A percentile compares a stretch with the other conserved stretches of the same genome.
These are phyloP conservation scores for Clusia tigrina DNA, from an alignment of 2,888 invertebrate genomes.

Conservation along the genomic window DNA sequence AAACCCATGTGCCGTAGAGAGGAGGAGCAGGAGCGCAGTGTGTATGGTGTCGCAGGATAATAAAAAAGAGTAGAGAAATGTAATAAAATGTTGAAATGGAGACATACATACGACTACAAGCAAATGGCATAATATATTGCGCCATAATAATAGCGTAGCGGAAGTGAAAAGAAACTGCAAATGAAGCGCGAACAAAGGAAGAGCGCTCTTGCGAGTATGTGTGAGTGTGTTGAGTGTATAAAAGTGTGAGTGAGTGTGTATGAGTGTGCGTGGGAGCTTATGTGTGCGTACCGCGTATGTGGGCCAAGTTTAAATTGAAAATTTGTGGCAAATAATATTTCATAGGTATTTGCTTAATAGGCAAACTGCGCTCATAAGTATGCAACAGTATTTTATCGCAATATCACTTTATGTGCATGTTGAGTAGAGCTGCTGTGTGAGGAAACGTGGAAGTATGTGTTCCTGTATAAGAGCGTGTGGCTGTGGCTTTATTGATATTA, in stretches of 20 bases:
- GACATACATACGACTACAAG: neutral
- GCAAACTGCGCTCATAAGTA: conserved; percentile 23
- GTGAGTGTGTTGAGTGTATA: too few relatives aligned
- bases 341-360: neutral
- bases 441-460: too few relatives aligned
- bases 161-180: neutral
- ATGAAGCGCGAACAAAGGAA: neutral
- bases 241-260: neutral
- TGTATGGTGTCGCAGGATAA: conserved; percentile 11
- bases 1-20: too few relatives aligned
- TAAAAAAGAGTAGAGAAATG: conserved; percentile 18
- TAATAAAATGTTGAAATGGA: conserved; percentile 13
- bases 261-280: neutral
- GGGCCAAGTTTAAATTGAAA: conserved; percentile 3
- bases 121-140: neutral
- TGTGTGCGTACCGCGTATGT: neutral
- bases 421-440: too few relatives aligned
- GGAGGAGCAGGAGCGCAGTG: neutral
- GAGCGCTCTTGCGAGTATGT: neutral
- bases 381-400: conserved; percentile 18
- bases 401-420: conserved; percentile 14
- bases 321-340: conserved; percentile 28
- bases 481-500: conserved; percentile 24
- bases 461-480: too few relatives aligned
- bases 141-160: neutral